Evolutionary conservation across 2,888 invertebrate species (phyloP), one percentile per base, ranked within the genome.

Genomic region (Yponomeuta malinellus): DNA sequence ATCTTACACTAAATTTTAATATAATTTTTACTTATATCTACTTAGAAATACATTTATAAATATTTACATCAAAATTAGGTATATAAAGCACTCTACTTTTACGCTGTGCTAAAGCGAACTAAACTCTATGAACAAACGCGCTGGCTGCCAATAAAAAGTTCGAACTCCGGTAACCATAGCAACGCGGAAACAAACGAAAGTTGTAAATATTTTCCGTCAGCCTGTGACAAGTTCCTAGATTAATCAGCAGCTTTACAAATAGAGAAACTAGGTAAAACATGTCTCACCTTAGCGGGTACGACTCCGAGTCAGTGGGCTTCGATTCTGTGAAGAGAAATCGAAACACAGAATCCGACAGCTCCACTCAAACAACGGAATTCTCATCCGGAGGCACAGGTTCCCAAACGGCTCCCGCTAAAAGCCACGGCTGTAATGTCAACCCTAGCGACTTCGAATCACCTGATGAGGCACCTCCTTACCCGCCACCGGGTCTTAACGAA

Each of bases 261-360:
- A 43, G 43, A 43, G 8, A 43, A 43, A 43, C 43, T 8, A 5
- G 15, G 8, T 12, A 12, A 59, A 59, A 48, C 75, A 89, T 90
- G 90, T 86, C 88, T 1, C 76, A 77, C 29, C 73, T 92, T 48
- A 89, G 89, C 71, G 90, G 90, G 0, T 92, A 81, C 67, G 91
- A 91, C 67, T 85, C 88, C 69, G 91, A 90, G 73, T 85, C 78
- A 0, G 75, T 87, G 0, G 91, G 91, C 0, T 92, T 90, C 52
- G 86, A 89, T 2, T 86, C 89, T 0, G 74, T 88, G 0, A 75
- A 76, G 1, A 72, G 79, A 0, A 79, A 78, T 1, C 80, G 78
- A 48, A 73, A 80, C 0, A 63, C 79, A 0, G 86, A 79, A 68
- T 77, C 76, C 0, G 76, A 77, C 1, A 79, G 77, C 1, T 79